Base-by-base conservation (phyloP, 2,113 vertebrate genomes). In the Mandrillus leucophaeus region DNA sequence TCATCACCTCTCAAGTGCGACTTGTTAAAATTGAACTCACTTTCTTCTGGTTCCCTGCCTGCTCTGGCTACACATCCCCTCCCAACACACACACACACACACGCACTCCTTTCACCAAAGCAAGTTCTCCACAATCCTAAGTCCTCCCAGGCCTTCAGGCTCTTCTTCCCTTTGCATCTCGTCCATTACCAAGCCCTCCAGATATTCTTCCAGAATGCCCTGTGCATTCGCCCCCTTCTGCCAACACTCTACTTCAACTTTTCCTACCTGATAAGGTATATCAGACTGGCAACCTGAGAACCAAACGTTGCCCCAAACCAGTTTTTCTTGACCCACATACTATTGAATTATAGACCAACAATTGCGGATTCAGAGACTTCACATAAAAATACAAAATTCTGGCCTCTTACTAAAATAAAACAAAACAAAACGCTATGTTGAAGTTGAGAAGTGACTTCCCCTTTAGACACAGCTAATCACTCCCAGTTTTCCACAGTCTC, bases 41-140 rank as follows among this genome's bases (percentile, higher is more conserved):
- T 92, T 89, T 80, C 38, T 55, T 92, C 70, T 52, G 78, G 45
- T 83, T 79, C 25, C 30, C 35, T 23, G 6, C 27, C 30, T 27
- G 61, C 17, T 40, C 48, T 38, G 16, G 12, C 13, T 8, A 16
- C 8, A 66, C 3, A 25, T 3, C 5, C 10, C 2, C 6, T 18
- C 1, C 4, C 8, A 22, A 18, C 8, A 23, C 48, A 6, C 6
- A 32, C 43, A 8, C 35, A 5, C 2, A 22, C n/a, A 1, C 3
- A 5, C 18, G 1, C 40, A 5, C 17, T 35, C 23, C 6, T 50
- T 40, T 23, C 61, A 40, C 27, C n/a, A 76, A 57, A 84, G 50
- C 66, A 72, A 52, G 35, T 11, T 52, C 61, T 78, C 75, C 73
- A 85, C 73, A 90, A 18, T 52, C 25, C 32, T 10, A 16, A 20